Percentiles rank a stretch among this genome's conserved stretches.
Evolutionary conservation across 2,797 vertebrate genomes (phyloP).

Genomic region (Leontocebus nigricollis): DNA sequence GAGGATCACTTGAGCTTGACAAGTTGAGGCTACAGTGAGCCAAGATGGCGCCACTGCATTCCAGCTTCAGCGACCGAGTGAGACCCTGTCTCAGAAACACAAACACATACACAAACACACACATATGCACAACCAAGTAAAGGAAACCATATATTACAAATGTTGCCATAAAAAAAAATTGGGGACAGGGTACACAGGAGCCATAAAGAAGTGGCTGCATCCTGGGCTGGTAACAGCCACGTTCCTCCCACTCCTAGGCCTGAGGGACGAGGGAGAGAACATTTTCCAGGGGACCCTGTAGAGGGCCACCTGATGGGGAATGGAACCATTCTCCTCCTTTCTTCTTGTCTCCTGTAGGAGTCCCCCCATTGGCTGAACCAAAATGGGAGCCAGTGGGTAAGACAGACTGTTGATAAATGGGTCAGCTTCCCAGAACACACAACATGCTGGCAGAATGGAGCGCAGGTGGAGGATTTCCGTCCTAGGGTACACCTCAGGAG

Average conservation of each 20-base stretch:
- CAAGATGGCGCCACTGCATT: neutral
- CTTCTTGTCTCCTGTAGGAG: neutral
- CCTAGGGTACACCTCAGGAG: neutral
- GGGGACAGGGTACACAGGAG: neutral
- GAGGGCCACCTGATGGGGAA: neutral
- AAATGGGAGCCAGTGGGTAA: neutral
- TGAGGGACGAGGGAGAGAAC: neutral
- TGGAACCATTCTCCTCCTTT: neutral
- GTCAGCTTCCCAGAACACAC: neutral
- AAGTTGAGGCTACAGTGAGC: neutral
- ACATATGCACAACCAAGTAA: fast-evolving
- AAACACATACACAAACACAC: neutral
- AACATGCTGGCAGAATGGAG: neutral
- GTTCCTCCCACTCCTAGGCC: neutral
- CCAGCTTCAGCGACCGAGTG: neutral
- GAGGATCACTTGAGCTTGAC: neutral
- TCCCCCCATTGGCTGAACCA: neutral
- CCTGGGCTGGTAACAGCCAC: neutral
- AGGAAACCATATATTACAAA: neutral
- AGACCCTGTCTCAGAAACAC: neutral
- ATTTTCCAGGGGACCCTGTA: neutral
- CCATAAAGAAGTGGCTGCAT: no score
- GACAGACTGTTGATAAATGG: neutral
- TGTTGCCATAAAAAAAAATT: neutral
- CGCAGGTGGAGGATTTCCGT: neutral